Percentiles rank a stretch among this genome's conserved stretches.
phyloP scores from a whole-genome alignment of 2,888 invertebrate species.

The Aphodius sticticus region DNA sequence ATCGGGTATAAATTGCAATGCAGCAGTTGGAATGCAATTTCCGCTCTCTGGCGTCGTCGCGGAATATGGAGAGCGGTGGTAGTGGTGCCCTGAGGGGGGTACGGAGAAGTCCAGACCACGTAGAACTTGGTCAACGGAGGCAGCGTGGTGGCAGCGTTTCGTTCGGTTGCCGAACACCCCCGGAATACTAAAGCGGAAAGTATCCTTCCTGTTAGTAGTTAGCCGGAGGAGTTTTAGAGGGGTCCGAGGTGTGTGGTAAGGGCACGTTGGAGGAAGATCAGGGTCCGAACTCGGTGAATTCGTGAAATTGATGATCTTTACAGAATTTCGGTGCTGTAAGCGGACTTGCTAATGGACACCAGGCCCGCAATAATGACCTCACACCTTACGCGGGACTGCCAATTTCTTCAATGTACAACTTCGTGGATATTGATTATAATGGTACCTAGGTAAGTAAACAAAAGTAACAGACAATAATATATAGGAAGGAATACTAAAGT shows the following conservation, averaged over 20 bases:
- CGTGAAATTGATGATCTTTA: neutral
- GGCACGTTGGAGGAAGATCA: neutral
- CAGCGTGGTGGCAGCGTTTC: neutral
- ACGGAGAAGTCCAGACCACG: neutral
- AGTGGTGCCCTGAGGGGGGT: neutral
- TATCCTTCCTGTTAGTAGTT: neutral
- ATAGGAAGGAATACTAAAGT: no score
- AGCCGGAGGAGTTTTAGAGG: neutral
- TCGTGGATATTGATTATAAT: neutral
- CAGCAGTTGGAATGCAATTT: constrained; percentile 38
- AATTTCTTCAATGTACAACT: neutral
- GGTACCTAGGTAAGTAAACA: neutral
- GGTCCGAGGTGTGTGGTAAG: neutral
- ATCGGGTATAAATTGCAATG: constrained; percentile 23
- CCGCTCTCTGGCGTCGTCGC: constrained; percentile 29
- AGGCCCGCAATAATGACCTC: neutral
- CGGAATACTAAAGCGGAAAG: neutral
- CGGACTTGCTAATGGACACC: neutral
- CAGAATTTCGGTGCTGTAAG: neutral
- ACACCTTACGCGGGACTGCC: neutral
- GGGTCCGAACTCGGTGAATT: neutral
- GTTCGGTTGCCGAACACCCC: neutral
- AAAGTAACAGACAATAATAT: no score
- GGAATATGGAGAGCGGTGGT: neutral
- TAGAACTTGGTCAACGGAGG: neutral